These are phyloP conservation scores for Borostomias antarcticus DNA, from an alignment of 2,797 vertebrate species.

Conservation along the genomic window DNA sequence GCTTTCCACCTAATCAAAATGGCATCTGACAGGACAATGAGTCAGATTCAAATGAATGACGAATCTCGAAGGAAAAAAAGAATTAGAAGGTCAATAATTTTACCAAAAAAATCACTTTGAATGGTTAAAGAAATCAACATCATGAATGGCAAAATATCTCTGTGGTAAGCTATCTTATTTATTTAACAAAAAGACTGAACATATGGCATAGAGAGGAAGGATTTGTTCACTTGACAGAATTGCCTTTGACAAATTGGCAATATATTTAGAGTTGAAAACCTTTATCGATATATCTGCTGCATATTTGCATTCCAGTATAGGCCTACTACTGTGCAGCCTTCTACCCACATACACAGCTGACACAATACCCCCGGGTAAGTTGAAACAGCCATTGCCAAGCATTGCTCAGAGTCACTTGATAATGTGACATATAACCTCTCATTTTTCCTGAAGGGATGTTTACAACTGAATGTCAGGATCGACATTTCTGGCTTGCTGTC, in stretches of 20 bases:
- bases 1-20: conserved; percentile 13
- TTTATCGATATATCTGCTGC: not conserved
- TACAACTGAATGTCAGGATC: conserved; percentile 47
- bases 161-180: conserved; percentile 31
- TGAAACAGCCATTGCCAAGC: not conserved
- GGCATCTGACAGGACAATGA: not conserved
- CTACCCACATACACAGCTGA: conserved; percentile 19
- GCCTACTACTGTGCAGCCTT: not conserved
- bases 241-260: not conserved
- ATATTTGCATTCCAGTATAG: not conserved
- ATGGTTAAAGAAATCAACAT: not conserved
- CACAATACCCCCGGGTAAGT: conserved; percentile 39
- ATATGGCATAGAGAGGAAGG: not conserved
- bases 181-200: not conserved
- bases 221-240: not conserved
- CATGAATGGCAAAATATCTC: conserved; percentile 1
- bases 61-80: conserved; percentile 2
- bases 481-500: conserved; percentile 49
- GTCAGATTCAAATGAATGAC: conserved; percentile 4
- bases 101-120: not conserved
- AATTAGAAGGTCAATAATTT: conserved; percentile 4
- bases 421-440: not conserved
- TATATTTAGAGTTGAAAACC: not conserved
- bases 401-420: not conserved
- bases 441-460: conserved; percentile 40